Evolutionary conservation across 2,113 vertebrate genomes (phyloP).

Genomic region (Motacilla alba): DNA sequence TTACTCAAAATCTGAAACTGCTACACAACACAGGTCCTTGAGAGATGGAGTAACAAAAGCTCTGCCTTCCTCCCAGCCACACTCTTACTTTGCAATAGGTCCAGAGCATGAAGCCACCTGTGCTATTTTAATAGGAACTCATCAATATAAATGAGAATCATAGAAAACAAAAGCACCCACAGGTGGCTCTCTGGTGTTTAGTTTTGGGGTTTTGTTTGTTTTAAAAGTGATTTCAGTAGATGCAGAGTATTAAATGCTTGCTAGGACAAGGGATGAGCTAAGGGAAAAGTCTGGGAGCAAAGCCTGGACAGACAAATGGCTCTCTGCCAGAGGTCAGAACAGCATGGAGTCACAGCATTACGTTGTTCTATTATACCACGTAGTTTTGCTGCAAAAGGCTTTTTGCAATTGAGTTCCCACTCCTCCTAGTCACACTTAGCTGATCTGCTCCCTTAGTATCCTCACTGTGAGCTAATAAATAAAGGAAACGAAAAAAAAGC

Average conservation of each 20-base stretch:
- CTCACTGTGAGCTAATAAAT: neutral
- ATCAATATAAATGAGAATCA: neutral
- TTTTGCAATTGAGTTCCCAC: neutral
- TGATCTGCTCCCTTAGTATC: neutral
- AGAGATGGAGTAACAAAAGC: neutral
- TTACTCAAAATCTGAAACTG: neutral
- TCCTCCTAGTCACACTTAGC: neutral
- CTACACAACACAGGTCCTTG: fast-evolving
- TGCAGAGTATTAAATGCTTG: neutral
- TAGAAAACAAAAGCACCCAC: neutral
- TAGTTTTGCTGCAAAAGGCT: neutral
- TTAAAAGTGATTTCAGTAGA: neutral
- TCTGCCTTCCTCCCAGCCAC: neutral
- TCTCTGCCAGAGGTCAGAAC: neutral
- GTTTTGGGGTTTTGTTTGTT: neutral
- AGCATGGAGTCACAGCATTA: neutral
- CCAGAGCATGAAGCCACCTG: neutral
- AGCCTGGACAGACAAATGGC: neutral
- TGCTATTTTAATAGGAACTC: neutral
- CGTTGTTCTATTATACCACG: neutral
- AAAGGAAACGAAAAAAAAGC: neutral
- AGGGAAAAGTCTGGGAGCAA: neutral
- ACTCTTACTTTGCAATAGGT: neutral
- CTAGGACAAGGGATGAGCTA: neutral
- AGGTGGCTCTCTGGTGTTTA: neutral